Evolutionary conservation across 2,113 vertebrate species (phyloP), one percentile per base, ranked within the genome.

Genomic region (Cathartes aura): DNA sequence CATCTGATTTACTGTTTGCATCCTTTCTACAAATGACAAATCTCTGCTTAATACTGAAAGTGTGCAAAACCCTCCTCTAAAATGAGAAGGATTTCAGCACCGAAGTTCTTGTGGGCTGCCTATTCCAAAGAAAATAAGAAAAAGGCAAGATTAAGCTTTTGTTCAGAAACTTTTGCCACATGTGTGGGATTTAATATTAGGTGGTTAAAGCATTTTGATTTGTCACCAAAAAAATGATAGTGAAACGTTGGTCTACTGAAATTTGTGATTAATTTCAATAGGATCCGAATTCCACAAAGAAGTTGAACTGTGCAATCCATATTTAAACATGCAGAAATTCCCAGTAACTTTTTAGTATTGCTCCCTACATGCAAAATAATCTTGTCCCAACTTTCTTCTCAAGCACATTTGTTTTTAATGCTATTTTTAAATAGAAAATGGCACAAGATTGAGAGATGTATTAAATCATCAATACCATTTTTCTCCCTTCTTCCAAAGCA

Each of bases 401-500:
- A 64, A 72, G 34, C 8, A 52, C 5, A 43, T 76, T 50, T 83
- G 53, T 2, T 68, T 72, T 92, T n/a, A 81, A 81, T 12, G 17
- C 3, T 73, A 14, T 53, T 89, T 85, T 87, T 1, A 95, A 90
- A 68, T 3, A 86, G 42, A 73, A 76, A 71, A 36, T n/a, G 22
- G 8, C 23, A 66, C 9, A 64, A 58, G 6, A 58, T 42, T 53
- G 26, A 76, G 8, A 85, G 10, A 73, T 32, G 3, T 13, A 88
- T 58, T 70, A 91, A 79, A 82, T 52, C 42, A 67, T 82, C 53
- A 64, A 55, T 98, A 99, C 99, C 99, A 99, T 99, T 87, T 98
- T 98, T 88, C 83, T 98, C 56, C 99, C 98, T 73, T 99, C 98
- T 38, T 98, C 97, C 83, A 99, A 64, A 64, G 98, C 98, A 13